These are phyloP conservation scores for Cydia strobilella DNA, from an alignment of 1,140 invertebrate genomes.

Conservation along the genomic window DNA sequence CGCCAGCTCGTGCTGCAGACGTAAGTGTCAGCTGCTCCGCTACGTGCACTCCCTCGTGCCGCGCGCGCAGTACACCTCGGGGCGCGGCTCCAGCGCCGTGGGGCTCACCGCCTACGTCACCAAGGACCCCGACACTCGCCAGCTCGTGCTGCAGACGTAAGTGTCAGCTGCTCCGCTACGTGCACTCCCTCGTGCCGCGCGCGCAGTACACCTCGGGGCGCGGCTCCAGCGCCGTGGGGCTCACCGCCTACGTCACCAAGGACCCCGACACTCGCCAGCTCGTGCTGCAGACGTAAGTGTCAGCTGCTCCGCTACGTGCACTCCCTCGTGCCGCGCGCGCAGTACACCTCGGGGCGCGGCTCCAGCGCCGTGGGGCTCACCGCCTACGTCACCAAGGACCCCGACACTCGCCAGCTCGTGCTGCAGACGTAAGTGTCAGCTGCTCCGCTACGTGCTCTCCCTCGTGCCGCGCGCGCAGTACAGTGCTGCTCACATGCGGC, in stretches of 20 bases:
- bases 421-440: slow-evolving; percentile 95
- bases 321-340: slow-evolving; percentile 94
- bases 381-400: slow-evolving; percentile 99
- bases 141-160: slow-evolving; percentile 90
- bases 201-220: slow-evolving; percentile 97
- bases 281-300: slow-evolving; percentile 97
- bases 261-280: slow-evolving; percentile 98
- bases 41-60: too few relatives aligned
- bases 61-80: not conserved
- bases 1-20: slow-evolving; percentile 83
- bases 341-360: slow-evolving; percentile 98
- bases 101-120: slow-evolving; percentile 4
- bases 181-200: slow-evolving; percentile 84
- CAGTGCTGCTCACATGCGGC: too few relatives aligned
- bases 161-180: slow-evolving; percentile 89
- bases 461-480: too few relatives aligned
- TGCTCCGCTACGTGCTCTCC: too few relatives aligned
- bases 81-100: not conserved
- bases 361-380: slow-evolving; percentile 99
- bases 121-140: slow-evolving; percentile 2
- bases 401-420: slow-evolving; percentile 96
- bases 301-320: slow-evolving; percentile 98
- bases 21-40: slow-evolving; percentile 87
- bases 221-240: slow-evolving; percentile 98
- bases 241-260: slow-evolving; percentile 99